Conservation (phyloP, 1,140 invertebrate species). For the Trachymyrmex cornetzi region DNA sequence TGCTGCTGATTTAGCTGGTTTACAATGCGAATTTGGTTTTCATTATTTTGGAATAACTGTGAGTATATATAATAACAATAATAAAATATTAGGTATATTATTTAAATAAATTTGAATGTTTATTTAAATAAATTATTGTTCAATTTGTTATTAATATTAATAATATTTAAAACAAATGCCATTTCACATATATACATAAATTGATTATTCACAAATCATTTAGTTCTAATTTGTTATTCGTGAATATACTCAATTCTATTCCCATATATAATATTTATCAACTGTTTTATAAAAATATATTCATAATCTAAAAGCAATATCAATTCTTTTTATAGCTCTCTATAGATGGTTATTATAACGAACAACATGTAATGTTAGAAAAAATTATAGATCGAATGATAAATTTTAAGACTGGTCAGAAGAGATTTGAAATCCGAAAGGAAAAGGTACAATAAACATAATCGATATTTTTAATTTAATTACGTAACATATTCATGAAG, state of each 20-base stretch:
- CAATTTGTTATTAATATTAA: slow-evolving; percentile 4
- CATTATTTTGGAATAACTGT: slow-evolving; percentile 93
- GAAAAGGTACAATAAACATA: slow-evolving; percentile 87
- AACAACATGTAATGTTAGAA: slow-evolving; percentile 94
- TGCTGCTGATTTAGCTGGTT: slow-evolving; percentile 95
- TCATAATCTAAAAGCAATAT: neutral
- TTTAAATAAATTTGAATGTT: neutral
- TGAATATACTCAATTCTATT: neutral
- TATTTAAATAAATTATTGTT: neutral
- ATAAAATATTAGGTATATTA: neutral
- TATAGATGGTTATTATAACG: slow-evolving; percentile 96
- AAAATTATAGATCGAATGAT: slow-evolving; percentile 95
- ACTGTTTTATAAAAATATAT: neutral
- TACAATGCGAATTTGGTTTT: slow-evolving; percentile 93
- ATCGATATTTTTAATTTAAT: neutral
- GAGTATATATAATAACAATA: slow-evolving; percentile 79
- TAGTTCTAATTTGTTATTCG: neutral
- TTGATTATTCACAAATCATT: neutral
- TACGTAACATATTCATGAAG: slow-evolving; percentile 87
- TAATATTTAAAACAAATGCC: neutral
- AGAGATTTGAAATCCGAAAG: slow-evolving; percentile 96
- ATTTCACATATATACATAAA: neutral
- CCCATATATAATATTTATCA: neutral
- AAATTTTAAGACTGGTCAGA: slow-evolving; percentile 93
- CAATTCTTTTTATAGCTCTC: slow-evolving; percentile 88